phyloP scores from a whole-genome alignment of 2,888 invertebrate genomes.

The Drosophila atripex region DNA sequence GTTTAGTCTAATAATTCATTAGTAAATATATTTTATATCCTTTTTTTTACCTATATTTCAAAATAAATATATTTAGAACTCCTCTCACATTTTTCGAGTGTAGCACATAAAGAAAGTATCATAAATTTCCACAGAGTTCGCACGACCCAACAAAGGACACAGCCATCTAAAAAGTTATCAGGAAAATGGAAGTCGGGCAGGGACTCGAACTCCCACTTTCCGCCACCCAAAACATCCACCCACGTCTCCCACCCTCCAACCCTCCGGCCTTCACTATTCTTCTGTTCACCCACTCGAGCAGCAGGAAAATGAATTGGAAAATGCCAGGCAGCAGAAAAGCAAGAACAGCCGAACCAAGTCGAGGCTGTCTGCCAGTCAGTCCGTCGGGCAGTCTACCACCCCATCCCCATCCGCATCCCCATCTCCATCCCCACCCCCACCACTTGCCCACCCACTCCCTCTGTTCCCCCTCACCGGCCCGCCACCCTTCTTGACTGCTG shows the following conservation, averaged over 20 bases:
- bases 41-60: background rate
- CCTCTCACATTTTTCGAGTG: background rate
- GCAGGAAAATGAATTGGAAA: slow-evolving; percentile 69
- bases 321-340: slow-evolving; percentile 45
- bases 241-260: slow-evolving; percentile 15
- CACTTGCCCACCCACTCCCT: slow-evolving; percentile 22
- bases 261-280: slow-evolving; percentile 9
- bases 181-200: slow-evolving; percentile 73
- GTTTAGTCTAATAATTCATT: too few relatives aligned
- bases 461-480: slow-evolving; percentile 10
- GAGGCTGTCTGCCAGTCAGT: slow-evolving; percentile 34
- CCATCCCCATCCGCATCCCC: slow-evolving; percentile 33
- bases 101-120: slow-evolving; percentile 11
- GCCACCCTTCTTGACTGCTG: slow-evolving; percentile 18
- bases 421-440: slow-evolving; percentile 34
- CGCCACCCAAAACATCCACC: slow-evolving; percentile 18
- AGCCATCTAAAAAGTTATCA: slow-evolving; percentile 64
- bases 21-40: too few relatives aligned
- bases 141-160: slow-evolving; percentile 61
- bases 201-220: slow-evolving; percentile 35
- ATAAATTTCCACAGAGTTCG: slow-evolving; percentile 28
- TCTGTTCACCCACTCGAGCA: slow-evolving; percentile 33
- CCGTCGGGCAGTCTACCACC: slow-evolving; percentile 35
- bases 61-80: background rate
- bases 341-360: slow-evolving; percentile 36